phyloP scores from a whole-genome alignment of 2,888 invertebrate species.

The Limnephilus marmoratus region DNA sequence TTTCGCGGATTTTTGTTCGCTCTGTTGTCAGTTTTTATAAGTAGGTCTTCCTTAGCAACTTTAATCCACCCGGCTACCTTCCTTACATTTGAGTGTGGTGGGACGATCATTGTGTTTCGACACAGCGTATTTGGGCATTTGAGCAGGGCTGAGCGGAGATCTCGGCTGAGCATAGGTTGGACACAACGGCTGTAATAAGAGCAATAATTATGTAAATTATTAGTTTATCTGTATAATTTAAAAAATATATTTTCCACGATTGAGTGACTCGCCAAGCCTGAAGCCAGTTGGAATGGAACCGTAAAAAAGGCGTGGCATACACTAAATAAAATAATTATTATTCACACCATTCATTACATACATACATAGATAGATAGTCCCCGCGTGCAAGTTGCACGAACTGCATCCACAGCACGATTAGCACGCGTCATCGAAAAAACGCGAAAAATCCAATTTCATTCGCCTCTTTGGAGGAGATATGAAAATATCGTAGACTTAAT shows the following conservation, averaged over 20 bases:
- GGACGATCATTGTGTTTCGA: too few species aligned
- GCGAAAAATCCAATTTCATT: not conserved
- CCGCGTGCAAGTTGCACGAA: not conserved
- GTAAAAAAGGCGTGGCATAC: not conserved
- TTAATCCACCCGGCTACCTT: too few species aligned
- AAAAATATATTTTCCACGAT: not conserved
- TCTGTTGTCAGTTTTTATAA: too few species aligned
- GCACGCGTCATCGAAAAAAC: not conserved
- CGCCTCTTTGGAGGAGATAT: not conserved
- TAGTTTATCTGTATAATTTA: not conserved
- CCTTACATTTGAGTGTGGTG: too few species aligned
- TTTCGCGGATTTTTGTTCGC: too few species aligned
- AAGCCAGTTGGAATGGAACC: not conserved
- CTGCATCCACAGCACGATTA: not conserved
- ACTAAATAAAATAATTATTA: not conserved
- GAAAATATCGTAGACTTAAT: constrained; percentile 16
- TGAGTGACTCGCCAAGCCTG: not conserved
- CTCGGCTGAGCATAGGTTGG: too few species aligned
- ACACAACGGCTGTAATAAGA: too few species aligned
- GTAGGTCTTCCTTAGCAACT: too few species aligned
- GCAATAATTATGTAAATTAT: not conserved
- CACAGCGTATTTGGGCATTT: too few species aligned
- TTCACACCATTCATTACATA: not conserved
- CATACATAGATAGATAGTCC: not conserved
- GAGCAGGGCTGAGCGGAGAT: too few species aligned